A percentile compares a stretch with the other conserved stretches of the same genome.
Evolutionary conservation across 2,888 invertebrate species (phyloP).

Genomic region (Alviniconcha strummeri): DNA sequence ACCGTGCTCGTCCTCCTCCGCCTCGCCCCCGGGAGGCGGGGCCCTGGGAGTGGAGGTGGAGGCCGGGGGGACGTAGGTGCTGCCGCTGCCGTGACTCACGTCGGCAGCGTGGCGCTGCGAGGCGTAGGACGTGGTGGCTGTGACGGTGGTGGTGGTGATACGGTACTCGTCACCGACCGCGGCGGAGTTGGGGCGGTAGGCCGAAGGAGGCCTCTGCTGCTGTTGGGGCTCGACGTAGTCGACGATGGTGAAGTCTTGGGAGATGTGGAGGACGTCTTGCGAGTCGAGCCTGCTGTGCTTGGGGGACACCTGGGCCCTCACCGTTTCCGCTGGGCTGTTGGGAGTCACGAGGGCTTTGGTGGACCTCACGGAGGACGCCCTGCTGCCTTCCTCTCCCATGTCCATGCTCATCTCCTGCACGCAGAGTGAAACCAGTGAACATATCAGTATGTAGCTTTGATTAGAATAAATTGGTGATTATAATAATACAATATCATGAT

Average conservation of each 20-base stretch:
- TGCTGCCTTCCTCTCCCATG: neutral
- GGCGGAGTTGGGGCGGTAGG: neutral
- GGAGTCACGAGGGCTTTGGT: neutral
- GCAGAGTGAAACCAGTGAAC: too few relatives aligned
- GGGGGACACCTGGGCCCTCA: neutral
- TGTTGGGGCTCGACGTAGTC: slow-evolving; percentile 11
- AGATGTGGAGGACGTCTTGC: neutral
- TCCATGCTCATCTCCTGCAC: slow-evolving; percentile 1
- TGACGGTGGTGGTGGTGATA: neutral
- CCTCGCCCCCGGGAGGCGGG: neutral
- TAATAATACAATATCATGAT: too few relatives aligned
- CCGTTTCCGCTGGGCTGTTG: neutral
- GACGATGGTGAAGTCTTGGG: slow-evolving; percentile 13
- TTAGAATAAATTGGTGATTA: too few relatives aligned
- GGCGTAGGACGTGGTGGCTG: neutral
- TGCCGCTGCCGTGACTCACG: neutral
- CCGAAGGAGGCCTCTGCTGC: too few relatives aligned
- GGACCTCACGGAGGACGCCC: neutral
- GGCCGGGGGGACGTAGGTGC: slow-evolving; percentile 21
- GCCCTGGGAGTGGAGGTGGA: slow-evolving; percentile 12
- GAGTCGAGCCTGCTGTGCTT: neutral
- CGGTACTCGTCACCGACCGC: neutral
- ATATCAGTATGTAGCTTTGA: too few relatives aligned
- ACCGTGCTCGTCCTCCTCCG: neutral
- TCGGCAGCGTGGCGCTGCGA: neutral